phyloP scores from a whole-genome alignment of 2,797 vertebrate genomes.

The Anguilla pacifica region DNA sequence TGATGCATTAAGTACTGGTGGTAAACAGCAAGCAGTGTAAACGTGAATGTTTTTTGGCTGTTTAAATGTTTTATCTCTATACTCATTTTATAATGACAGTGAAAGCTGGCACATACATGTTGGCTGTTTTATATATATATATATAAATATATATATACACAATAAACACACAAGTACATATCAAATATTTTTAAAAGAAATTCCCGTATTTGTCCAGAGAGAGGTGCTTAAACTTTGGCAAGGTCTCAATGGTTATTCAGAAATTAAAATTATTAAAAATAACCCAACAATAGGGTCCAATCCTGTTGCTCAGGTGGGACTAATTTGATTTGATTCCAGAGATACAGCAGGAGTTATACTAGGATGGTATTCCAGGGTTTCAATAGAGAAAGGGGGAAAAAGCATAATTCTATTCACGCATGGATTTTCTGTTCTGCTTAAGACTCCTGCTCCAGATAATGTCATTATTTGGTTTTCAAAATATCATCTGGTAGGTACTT shows the following conservation, averaged over 20 bases:
- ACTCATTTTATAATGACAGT: background rate
- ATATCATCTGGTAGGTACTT: background rate
- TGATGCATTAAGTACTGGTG: background rate
- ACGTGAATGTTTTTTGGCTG: background rate
- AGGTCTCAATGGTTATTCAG: background rate
- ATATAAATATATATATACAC: background rate
- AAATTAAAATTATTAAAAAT: background rate
- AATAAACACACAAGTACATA: background rate
- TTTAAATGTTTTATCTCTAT: constrained; percentile 10
- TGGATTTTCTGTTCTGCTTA: background rate
- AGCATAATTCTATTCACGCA: background rate
- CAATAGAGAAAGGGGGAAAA: background rate
- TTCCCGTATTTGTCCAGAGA: background rate
- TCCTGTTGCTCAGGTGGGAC: background rate
- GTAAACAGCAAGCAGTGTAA: background rate
- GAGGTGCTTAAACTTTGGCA: background rate
- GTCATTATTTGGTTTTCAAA: background rate
- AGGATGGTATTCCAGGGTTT: background rate
- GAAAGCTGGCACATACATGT: background rate
- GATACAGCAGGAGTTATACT: background rate
- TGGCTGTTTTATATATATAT: background rate
- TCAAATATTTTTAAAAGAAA: background rate
- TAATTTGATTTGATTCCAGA: background rate
- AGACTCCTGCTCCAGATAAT: background rate
- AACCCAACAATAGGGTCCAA: background rate